These are phyloP conservation scores for Chunga burmeisteri DNA, from an alignment of 2,113 vertebrate species.

Conservation along the genomic window DNA sequence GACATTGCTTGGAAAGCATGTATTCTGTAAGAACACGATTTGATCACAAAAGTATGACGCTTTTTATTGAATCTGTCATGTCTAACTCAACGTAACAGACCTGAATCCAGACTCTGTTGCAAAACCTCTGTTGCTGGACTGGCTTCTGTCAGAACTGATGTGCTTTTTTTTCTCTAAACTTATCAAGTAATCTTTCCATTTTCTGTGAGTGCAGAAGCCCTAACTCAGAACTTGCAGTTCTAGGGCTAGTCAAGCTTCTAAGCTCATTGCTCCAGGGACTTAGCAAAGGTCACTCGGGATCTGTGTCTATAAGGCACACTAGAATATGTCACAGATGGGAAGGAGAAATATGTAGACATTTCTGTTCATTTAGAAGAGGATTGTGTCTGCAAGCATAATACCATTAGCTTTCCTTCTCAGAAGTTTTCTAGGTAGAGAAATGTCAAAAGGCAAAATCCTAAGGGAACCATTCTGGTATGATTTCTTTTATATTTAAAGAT, in stretches of 20 bases:
- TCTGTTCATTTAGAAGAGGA: neutral
- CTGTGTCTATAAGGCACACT: neutral
- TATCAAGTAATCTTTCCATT: neutral
- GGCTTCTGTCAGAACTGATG: neutral
- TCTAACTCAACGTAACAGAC: neutral
- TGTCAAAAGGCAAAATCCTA: constrained; percentile 10
- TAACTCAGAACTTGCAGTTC: neutral
- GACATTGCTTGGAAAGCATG: neutral
- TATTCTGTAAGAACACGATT: neutral
- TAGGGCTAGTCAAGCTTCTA: neutral
- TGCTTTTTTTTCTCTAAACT: neutral
- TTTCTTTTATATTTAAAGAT: constrained; percentile 46
- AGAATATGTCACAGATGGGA: neutral
- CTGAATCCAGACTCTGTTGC: neutral
- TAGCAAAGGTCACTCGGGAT: neutral
- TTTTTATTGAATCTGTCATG: neutral
- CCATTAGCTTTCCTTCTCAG: neutral
- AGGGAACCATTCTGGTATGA: neutral
- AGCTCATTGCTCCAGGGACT: neutral
- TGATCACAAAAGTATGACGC: neutral
- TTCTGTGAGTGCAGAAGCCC: neutral
- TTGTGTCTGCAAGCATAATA: neutral
- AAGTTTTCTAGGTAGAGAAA: neutral
- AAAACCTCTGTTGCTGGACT: neutral
- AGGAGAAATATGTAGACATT: neutral